Percentiles rank a stretch among this genome's conserved stretches.
phyloP scores from a whole-genome alignment of 2,113 vertebrate species.

The Carassius gibelio region DNA sequence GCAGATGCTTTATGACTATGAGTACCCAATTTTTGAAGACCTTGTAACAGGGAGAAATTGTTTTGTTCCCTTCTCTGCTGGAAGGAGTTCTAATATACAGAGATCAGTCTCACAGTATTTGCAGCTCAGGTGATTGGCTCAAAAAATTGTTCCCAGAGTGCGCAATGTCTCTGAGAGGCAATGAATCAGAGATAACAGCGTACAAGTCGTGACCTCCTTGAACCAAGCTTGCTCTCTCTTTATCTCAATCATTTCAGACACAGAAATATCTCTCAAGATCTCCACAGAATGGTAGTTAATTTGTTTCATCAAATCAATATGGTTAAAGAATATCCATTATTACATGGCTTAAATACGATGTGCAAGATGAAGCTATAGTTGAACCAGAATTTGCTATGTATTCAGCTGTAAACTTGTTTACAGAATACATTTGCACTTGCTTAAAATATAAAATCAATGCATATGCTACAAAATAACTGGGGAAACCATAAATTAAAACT shows the following conservation, averaged over 20 bases:
- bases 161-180: background rate
- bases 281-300: background rate
- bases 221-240: background rate
- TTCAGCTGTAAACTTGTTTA: background rate
- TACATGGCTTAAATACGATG: background rate
- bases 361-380: background rate
- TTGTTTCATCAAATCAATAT: no score
- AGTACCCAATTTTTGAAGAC: background rate
- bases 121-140: background rate
- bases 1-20: background rate
- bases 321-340: background rate
- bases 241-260: background rate
- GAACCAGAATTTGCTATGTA: background rate
- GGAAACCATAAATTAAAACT: background rate
- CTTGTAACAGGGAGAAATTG: background rate
- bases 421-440: background rate
- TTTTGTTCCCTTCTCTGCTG: slow-evolving; percentile 10
- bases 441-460: background rate
- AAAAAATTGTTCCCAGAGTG: background rate
- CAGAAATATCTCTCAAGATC: background rate
- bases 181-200: slow-evolving; percentile 7
- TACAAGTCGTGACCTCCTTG: background rate
- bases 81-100: background rate
- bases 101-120: background rate
- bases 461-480: background rate